Percentiles rank a stretch among this genome's conserved stretches.
These are phyloP conservation scores for Asarcornis scutulata DNA, from an alignment of 2,113 vertebrate species.

Conservation along the genomic window DNA sequence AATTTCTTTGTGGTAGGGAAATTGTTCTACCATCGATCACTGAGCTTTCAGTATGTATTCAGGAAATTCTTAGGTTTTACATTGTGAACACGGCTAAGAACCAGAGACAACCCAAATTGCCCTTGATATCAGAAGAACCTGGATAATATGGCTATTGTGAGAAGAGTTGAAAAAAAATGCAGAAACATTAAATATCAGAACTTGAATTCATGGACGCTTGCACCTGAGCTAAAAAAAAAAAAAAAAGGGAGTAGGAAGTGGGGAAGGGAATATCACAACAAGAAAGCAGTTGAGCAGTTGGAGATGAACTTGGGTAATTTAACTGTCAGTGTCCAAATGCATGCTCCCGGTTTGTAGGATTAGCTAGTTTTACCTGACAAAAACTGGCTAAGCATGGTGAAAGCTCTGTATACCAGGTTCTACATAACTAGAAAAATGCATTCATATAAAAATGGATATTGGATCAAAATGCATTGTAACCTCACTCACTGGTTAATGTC, in stretches of 20 bases:
- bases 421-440: neutral
- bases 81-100: neutral
- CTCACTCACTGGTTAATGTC: neutral
- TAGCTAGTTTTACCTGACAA: neutral
- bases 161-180: neutral
- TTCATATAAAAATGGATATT: rapidly evolving
- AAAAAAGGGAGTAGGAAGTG: neutral
- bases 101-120: neutral
- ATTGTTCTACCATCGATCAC: neutral
- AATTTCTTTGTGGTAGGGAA: neutral
- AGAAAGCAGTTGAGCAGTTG: neutral
- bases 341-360: neutral
- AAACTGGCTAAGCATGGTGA: neutral
- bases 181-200: neutral
- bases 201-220: neutral
- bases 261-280: no score
- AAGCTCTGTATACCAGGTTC: neutral
- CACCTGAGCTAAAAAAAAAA: neutral
- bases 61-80: neutral
- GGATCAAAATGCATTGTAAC: neutral
- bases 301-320: neutral
- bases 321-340: neutral
- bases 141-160: neutral
- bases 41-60: neutral
- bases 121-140: neutral